Conservation (phyloP, 1,140 invertebrate species). For the Littorina saxatilis region DNA sequence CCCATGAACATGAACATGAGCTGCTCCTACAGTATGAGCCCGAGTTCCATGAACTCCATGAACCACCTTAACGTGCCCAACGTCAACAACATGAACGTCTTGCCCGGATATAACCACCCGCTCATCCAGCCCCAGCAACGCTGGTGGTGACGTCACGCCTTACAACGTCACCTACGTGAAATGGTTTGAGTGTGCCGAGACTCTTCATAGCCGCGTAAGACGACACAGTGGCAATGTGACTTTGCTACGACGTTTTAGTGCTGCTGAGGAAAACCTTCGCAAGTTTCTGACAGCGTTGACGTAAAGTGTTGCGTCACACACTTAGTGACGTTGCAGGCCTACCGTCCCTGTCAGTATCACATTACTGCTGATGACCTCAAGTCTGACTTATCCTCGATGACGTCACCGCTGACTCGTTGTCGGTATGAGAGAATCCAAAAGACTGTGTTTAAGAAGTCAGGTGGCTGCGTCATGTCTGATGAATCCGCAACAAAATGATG, state of each 20-base stretch:
- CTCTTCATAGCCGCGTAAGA: too few relatives aligned
- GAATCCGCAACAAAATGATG: too few relatives aligned
- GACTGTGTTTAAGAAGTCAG: too few relatives aligned
- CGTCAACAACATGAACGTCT: slow-evolving; percentile 72
- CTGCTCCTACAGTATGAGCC: slow-evolving; percentile 60
- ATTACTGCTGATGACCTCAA: too few relatives aligned
- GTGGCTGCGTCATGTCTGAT: too few relatives aligned
- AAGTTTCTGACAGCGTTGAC: not conserved
- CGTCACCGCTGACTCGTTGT: too few relatives aligned
- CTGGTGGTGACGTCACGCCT: slow-evolving; percentile 64
- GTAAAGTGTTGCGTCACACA: not conserved
- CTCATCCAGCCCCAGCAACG: slow-evolving; percentile 74
- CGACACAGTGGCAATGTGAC: too few relatives aligned
- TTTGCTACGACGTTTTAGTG: not conserved
- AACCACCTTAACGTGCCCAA: slow-evolving; percentile 67
- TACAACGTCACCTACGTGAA: not conserved
- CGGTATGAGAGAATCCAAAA: too few relatives aligned
- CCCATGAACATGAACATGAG: slow-evolving; percentile 66
- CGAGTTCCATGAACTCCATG: slow-evolving; percentile 64
- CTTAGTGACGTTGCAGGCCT: not conserved
- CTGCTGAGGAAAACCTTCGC: not conserved
- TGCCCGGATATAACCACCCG: slow-evolving; percentile 76
- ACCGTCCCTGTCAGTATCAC: not conserved
- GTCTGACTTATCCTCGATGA: too few relatives aligned
- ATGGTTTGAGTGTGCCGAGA: not conserved